Percentiles rank a stretch among this genome's conserved stretches.
phyloP scores from a whole-genome alignment of 2,113 vertebrate genomes.

The Mustela nigripes region DNA sequence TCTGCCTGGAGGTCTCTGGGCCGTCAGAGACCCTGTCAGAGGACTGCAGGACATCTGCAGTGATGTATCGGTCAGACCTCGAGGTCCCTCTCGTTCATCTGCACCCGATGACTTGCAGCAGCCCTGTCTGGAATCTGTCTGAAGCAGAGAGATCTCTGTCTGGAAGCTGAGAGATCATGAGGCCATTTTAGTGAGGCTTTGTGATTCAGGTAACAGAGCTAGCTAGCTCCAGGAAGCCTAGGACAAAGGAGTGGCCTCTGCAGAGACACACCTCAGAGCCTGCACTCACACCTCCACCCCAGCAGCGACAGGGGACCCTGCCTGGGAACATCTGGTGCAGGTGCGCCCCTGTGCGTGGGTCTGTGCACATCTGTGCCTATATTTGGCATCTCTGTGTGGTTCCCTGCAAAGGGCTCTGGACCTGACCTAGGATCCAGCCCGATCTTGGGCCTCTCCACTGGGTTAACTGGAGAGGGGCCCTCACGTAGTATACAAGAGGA shows the following conservation, averaged over 20 bases:
- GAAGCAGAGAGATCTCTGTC: background rate
- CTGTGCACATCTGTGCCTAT: background rate
- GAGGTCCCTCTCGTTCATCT: background rate
- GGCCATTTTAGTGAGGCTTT: background rate
- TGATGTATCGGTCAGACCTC: background rate
- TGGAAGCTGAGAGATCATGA: background rate
- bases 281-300: accelerated
- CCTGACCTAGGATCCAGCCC: background rate
- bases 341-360: accelerated
- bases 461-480: background rate
- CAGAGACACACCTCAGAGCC: background rate
- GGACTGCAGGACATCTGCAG: background rate
- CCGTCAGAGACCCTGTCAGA: background rate
- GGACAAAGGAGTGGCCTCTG: background rate
- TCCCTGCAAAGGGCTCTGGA: background rate
- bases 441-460: background rate
- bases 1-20: background rate
- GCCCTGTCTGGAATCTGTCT: background rate
- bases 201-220: slow-evolving; percentile 15
- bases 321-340: background rate
- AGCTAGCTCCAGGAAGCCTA: background rate
- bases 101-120: background rate
- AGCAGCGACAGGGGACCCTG: background rate
- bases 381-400: background rate
- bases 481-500: background rate